Evolutionary conservation across 2,888 invertebrate species (phyloP).

Genomic region (Lasioglossum lativentre): DNA sequence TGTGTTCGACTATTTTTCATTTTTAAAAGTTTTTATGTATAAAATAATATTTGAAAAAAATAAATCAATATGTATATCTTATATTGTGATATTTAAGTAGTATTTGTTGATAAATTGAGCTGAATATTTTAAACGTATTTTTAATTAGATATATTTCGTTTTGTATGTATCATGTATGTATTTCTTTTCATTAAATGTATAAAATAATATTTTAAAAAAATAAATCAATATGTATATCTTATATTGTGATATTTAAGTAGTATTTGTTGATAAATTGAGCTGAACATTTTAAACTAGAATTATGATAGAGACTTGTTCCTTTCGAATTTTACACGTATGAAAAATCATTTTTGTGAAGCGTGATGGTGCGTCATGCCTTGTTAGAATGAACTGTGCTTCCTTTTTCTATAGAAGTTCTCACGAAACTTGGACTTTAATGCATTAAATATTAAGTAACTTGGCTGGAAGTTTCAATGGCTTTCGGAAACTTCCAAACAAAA

Average conservation of each 20-base stretch:
- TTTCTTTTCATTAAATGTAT: too few species aligned
- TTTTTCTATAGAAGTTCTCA: background rate
- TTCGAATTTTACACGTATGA: background rate
- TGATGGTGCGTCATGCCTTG: background rate
- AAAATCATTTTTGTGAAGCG: background rate
- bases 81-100: too few species aligned
- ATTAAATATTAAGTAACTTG: conserved; percentile 11
- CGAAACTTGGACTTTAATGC: conserved; percentile 1
- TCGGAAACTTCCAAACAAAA: conserved; percentile 12
- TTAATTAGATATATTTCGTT: too few species aligned
- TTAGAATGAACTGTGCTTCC: background rate
- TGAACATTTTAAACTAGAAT: background rate
- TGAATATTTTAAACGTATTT: background rate
- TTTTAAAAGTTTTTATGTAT: too few species aligned
- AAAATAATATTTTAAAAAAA: too few species aligned
- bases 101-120: background rate
- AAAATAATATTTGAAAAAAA: too few species aligned
- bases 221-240: background rate
- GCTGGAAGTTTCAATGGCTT: background rate
- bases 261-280: too few species aligned
- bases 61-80: background rate
- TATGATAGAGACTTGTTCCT: background rate
- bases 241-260: too few species aligned
- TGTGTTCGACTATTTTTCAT: too few species aligned
- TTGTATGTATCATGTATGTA: too few species aligned